A percentile compares a stretch with the other conserved stretches of the same genome.
Evolutionary conservation across 2,797 vertebrate genomes (phyloP).

Genomic region (Coendou prehensilis): DNA sequence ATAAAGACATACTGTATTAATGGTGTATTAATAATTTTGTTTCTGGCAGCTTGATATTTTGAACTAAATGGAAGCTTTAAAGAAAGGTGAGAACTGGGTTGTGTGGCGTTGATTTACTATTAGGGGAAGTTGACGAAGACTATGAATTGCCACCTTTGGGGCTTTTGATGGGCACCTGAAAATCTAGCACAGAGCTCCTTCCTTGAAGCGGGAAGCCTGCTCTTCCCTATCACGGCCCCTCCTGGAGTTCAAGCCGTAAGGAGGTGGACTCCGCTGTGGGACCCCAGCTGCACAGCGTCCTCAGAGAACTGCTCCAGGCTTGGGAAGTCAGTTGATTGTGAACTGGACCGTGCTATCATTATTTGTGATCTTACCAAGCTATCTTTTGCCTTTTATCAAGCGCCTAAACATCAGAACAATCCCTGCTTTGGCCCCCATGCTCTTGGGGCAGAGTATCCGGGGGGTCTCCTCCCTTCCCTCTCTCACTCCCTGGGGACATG

Average conservation of each 20-base stretch:
- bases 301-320: not conserved
- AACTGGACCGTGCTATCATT: not conserved
- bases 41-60: not conserved
- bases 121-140: fast-evolving
- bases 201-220: not conserved
- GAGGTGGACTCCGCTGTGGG: not conserved
- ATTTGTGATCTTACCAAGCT: not conserved
- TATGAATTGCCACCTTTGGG: no score
- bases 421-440: fast-evolving
- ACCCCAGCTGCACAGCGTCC: fast-evolving
- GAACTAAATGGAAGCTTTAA: not conserved
- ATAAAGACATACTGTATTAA: not conserved
- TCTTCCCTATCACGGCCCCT: no score
- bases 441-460: not conserved
- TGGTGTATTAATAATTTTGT: not conserved
- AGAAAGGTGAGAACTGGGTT: not conserved
- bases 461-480: no score
- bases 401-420: not conserved
- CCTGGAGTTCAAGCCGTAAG: not conserved
- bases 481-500: no score
- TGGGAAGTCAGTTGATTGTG: not conserved
- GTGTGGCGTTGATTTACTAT: fast-evolving
- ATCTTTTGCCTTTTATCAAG: not conserved
- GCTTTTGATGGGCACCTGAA: not conserved
- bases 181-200: not conserved